Base-by-base conservation (phyloP, 2,113 vertebrate genomes). In the Mystacornis crossleyi region DNA sequence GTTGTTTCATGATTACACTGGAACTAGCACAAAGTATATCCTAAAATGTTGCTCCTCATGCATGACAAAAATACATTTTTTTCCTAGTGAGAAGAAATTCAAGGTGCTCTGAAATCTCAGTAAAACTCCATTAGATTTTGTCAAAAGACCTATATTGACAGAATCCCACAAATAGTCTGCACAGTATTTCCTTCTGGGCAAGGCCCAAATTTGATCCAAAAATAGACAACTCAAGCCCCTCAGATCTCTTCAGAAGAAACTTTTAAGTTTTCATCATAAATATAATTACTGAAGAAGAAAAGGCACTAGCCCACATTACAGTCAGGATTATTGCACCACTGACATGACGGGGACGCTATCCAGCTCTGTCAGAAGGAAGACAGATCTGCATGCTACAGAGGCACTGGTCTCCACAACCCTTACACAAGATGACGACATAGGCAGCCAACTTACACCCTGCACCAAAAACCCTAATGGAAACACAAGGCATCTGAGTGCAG, bases 291-390 rank as follows among this genome's bases (percentile, higher is more conserved):
- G 72, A 94, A 87, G 78, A 93, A 88, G 73, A 71, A 77, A 95
- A 96, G 95, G 95, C 93, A 93, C 87, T 88, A 86, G 81, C 79
- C 90, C 88, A 83, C 60, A 26, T 78, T 61, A 43, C 53, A 72
- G 66, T 61, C 85, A 64, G 47, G 48, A 77, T 89, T 83, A 83
- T 12, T 86, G 82, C 51, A 86, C 71, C 55, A 17, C 79, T 70
- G 64, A 82, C 26, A 4, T 12, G 73, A 79, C 4, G 1, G 1
- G 60, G 69, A 73, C 69, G 66, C 54, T 79, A 15, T 47, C 62
- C 74, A 69, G 66, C 60, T 57, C 65, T 77, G 55, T 55, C 82
- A 66, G 80, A 64, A 61, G 65, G 85, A 85, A 88, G 89, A 90
- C 70, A 55, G 18, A 54, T 45, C 73, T 67, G 61, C 83, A 10